Conservation (phyloP, 2,888 invertebrate genomes). For the Caenorhabditis japonica region DNA sequence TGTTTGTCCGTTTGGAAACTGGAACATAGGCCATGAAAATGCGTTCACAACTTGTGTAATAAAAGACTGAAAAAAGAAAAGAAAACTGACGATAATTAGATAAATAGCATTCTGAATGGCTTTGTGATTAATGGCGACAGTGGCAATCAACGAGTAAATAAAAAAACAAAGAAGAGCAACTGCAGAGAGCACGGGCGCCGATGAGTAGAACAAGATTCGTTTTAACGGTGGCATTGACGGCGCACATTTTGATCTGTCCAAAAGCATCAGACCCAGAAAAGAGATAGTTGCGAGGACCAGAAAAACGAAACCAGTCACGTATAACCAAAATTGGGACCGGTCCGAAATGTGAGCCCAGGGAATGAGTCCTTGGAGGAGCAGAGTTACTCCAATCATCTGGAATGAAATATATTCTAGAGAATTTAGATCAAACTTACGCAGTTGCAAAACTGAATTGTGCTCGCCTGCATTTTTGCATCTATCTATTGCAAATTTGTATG, state of each 20-base stretch:
- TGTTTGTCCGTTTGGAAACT: too few relatives aligned
- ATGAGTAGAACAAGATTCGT: not conserved
- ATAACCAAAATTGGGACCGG: conserved; percentile 14
- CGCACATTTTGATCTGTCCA: conserved; percentile 15
- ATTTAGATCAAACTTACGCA: conserved; percentile 22
- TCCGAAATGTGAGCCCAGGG: conserved; percentile 9
- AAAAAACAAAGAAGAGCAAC: too few relatives aligned
- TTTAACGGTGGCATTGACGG: conserved; percentile 8
- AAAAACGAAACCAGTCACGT: not conserved
- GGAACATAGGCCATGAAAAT: too few relatives aligned
- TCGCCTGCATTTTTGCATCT: conserved; percentile 28
- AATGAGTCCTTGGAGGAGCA: conserved; percentile 19
- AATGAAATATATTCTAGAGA: too few relatives aligned
- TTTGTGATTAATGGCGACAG: too few relatives aligned
- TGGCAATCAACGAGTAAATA: too few relatives aligned
- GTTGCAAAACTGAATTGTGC: conserved; percentile 28
- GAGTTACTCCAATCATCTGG: conserved; percentile 21
- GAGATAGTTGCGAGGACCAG: conserved; percentile 11
- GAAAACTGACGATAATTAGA: not conserved
- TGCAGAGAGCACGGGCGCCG: too few relatives aligned
- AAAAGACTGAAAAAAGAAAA: too few relatives aligned
- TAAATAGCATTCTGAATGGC: too few relatives aligned
- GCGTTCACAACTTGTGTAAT: too few relatives aligned
- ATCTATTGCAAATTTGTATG: conserved; percentile 9
- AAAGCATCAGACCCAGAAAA: conserved; percentile 9